Percentiles rank a stretch among this genome's conserved stretches.
phyloP scores from a whole-genome alignment of 2,113 vertebrate species.

The Cromileptes altivelis region DNA sequence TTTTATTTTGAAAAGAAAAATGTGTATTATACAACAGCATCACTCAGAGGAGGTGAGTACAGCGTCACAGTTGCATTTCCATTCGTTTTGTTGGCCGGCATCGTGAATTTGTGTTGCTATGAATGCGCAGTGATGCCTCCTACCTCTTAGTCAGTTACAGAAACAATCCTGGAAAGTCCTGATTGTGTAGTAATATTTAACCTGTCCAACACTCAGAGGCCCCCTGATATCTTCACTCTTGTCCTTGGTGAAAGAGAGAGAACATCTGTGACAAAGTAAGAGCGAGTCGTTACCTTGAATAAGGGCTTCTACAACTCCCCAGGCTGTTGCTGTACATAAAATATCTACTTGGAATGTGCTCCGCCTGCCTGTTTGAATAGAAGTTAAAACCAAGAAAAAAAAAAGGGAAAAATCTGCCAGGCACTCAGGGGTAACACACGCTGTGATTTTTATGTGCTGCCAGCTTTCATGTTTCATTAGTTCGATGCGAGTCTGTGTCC shows the following conservation, averaged over 20 bases:
- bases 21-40: neutral
- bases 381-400: constrained; percentile 24
- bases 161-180: neutral
- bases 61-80: neutral
- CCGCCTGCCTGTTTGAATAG: constrained; percentile 50
- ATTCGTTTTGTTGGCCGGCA: neutral
- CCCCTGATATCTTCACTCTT: constrained; percentile 16
- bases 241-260: constrained; percentile 11
- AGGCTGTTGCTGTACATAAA: constrained; percentile 48
- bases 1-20: constrained; percentile 3
- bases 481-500: constrained; percentile 6
- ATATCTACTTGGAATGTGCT: constrained; percentile 37
- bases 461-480: constrained; percentile 61
- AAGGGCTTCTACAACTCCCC: constrained; percentile 24
- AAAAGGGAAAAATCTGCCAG: constrained; percentile 23
- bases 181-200: neutral
- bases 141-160: neutral
- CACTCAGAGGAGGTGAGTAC: neutral
- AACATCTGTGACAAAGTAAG: constrained; percentile 5
- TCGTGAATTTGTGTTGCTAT: neutral
- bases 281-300: constrained; percentile 21
- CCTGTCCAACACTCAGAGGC: neutral
- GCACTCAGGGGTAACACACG: constrained; percentile 31
- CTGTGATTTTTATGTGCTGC: constrained; percentile 39
- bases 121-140: neutral